Conservation (phyloP, 2,888 invertebrate genomes). For the Oligia fasciuncula region DNA sequence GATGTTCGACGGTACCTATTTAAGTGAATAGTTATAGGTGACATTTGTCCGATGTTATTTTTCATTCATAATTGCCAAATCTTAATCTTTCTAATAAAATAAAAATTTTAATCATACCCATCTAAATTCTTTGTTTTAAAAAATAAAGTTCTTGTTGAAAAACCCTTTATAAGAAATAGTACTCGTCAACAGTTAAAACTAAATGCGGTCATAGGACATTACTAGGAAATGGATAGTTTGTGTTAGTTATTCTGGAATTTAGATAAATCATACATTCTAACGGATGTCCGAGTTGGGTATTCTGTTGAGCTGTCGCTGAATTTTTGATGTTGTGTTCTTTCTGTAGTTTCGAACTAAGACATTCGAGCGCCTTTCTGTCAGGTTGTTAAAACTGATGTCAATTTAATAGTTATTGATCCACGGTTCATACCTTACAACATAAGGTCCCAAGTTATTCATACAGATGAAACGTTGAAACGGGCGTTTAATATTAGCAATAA, state of each 20-base stretch:
- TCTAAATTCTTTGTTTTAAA: no score
- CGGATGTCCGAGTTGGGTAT: constrained; percentile 22
- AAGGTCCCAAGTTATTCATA: constrained; percentile 35
- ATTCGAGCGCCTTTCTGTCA: constrained; percentile 45
- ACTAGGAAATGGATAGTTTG: constrained; percentile 55
- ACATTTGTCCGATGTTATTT: no score
- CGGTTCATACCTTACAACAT: constrained; percentile 31
- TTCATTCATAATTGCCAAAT: no score
- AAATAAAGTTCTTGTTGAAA: no score
- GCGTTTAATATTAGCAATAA: constrained; percentile 63
- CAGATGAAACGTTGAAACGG: constrained; percentile 42
- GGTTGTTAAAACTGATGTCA: constrained; percentile 66
- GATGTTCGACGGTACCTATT: no score
- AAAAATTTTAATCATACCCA: no score
- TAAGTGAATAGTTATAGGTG: no score
- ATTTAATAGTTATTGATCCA: constrained; percentile 54
- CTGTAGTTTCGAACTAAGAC: constrained; percentile 47
- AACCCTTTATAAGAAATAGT: constrained; percentile 65
- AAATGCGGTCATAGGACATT: constrained; percentile 51
- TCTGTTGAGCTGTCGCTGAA: constrained; percentile 31
- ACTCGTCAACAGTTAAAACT: constrained; percentile 67
- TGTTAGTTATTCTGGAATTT: constrained; percentile 46
- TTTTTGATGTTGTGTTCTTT: constrained; percentile 39
- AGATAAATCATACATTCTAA: constrained; percentile 39
- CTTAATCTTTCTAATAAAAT: no score